Evolutionary conservation across 1,140 invertebrate genomes (phyloP), one percentile per base, ranked within the genome.

Genomic region (Reticulitermes speratus): DNA sequence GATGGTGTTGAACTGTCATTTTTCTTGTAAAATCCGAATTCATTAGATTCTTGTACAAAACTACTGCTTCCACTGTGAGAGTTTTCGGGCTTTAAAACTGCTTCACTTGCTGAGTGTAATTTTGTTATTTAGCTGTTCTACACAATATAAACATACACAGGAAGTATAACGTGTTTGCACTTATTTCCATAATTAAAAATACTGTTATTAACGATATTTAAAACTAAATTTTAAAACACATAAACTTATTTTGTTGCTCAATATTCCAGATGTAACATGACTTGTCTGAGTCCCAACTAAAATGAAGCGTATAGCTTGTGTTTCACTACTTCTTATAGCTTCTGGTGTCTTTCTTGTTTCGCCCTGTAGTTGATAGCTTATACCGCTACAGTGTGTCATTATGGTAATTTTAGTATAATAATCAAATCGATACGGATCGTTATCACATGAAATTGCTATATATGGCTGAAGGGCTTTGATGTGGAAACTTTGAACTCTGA

Each of bases 401-500:
- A 75, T 75, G 65, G 14, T 30, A 14, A 8, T 75, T 30, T 75
- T 75, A n/a, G 7, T 11, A 75, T 1, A 69, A 30, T 75, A 75
- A 75, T 75, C 65, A 30, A n/a, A 75, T 3, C n/a, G 9, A 6
- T 25, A 75, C 65, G 65, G 25, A 25, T 75, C 25, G 65, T 75
- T 75, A 30, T 75, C 25, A 75, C 65, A n/a, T 30, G 16, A 75
- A 75, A 75, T 75, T 75, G 65, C 65, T n/a, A 14, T 25, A n/a
- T 75, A 30, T 30, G 25, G n/a, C n/a, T 2, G 8, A 30, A 30
- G 7, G 25, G 25, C 25, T 75, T 75, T 75, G 25, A 30, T 75
- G 65, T 75, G 65, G 65, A 75, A 75, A 75, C 65, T 75, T 30
- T 75, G 65, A 75, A 75, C 65, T 75, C 65, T 75, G 65, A 30